Evolutionary conservation across 2,113 vertebrate species (phyloP).

Genomic region (Triplophysa siluroides): DNA sequence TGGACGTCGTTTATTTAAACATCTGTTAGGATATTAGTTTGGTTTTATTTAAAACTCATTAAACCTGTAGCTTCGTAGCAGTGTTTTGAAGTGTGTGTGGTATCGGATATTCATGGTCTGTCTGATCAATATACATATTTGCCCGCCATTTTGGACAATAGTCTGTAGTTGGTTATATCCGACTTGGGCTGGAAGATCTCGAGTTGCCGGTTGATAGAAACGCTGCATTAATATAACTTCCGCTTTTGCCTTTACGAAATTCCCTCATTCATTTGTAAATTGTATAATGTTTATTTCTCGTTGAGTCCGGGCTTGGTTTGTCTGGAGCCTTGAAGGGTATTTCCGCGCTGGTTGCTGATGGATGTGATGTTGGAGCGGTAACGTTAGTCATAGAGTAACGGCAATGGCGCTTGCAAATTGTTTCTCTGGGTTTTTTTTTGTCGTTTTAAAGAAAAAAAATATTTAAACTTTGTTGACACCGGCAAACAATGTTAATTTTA

Average conservation of each 20-base stretch:
- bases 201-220: background rate
- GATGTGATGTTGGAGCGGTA: background rate
- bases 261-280: background rate
- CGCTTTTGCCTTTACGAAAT: background rate
- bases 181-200: background rate
- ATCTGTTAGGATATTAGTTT: background rate
- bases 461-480: no score
- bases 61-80: background rate
- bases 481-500: background rate
- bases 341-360: background rate
- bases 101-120: background rate
- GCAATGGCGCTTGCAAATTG: background rate
- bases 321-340: background rate
- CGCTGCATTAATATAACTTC: background rate
- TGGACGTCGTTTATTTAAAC: background rate
- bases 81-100: background rate
- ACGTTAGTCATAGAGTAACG: background rate
- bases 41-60: background rate
- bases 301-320: background rate
- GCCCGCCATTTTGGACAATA: slow-evolving; percentile 60
- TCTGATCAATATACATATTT: slow-evolving; percentile 12
- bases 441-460: no score
- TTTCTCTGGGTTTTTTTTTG: background rate
- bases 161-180: background rate
- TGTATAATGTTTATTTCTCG: background rate